Percentiles rank a stretch among this genome's conserved stretches.
Evolutionary conservation across 1,140 invertebrate genomes (phyloP).

Genomic region (Meteorus sp.): DNA sequence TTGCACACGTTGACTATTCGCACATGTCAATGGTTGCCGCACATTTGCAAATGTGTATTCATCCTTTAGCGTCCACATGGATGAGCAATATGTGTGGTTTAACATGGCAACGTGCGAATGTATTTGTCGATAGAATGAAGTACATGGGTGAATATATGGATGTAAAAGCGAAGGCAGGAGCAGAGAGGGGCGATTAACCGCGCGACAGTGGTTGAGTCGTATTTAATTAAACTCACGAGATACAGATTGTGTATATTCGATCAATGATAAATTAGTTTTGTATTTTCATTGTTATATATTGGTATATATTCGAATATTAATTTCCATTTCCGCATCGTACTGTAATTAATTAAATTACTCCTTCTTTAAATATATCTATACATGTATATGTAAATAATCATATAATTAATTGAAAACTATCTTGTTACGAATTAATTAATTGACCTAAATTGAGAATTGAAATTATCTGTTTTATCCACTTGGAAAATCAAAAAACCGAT

Average conservation of each 20-base stretch:
- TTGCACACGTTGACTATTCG: neutral
- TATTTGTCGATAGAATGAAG: slow-evolving; percentile 17
- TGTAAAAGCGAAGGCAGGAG: slow-evolving; percentile 25
- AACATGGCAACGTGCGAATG: neutral
- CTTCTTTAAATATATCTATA: no score
- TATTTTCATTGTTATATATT: slow-evolving; percentile 9
- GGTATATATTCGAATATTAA: slow-evolving; percentile 1
- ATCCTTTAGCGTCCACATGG: slow-evolving; percentile 14
- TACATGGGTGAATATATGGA: neutral
- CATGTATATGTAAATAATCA: no score
- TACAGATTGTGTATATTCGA: slow-evolving; percentile 41
- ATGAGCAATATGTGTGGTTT: slow-evolving; percentile 18
- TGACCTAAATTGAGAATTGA: no score
- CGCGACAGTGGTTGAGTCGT: slow-evolving; percentile 32
- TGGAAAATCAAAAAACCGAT: neutral
- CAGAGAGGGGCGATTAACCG: slow-evolving; percentile 12
- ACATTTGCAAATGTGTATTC: slow-evolving; percentile 22
- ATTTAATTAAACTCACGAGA: slow-evolving; percentile 44
- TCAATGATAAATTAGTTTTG: slow-evolving; percentile 43
- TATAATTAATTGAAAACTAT: no score
- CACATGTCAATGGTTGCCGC: no score
- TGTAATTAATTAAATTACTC: no score
- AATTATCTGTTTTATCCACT: neutral
- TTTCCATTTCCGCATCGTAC: neutral
- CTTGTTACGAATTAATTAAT: no score